Conservation (phyloP, 2,113 vertebrate genomes). For the Etia nguti region DNA sequence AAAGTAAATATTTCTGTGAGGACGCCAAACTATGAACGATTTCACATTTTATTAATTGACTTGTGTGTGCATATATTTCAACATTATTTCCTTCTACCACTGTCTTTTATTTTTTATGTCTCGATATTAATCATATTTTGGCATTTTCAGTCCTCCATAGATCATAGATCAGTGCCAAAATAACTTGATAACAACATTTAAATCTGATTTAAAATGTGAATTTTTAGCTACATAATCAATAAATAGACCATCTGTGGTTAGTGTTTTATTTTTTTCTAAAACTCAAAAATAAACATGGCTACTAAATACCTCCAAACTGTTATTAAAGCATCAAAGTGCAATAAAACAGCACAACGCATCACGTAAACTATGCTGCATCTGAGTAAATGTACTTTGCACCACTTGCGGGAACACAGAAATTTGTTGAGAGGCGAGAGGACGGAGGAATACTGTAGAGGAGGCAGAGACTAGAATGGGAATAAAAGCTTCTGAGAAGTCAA, state of each 20-base stretch:
- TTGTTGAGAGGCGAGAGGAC: background rate
- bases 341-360: background rate
- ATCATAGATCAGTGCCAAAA: background rate
- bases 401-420: background rate
- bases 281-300: background rate
- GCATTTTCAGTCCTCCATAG: background rate
- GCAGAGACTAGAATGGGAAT: too few relatives aligned
- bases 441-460: background rate
- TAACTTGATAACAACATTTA: background rate
- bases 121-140: background rate
- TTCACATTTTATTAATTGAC: background rate
- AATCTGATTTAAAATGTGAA: background rate
- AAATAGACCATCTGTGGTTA: background rate
- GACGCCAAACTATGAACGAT: background rate
- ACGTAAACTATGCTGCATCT: background rate
- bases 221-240: background rate
- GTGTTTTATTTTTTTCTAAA: rapidly evolving
- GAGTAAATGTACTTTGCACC: background rate
- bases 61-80: rapidly evolving
- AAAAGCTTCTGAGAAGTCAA: background rate
- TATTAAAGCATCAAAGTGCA: background rate
- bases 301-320: background rate
- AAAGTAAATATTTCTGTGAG: background rate
- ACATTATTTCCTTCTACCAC: background rate
- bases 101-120: background rate